Conservation (phyloP, 2,797 vertebrate species). For the Champsocephalus gunnari region DNA sequence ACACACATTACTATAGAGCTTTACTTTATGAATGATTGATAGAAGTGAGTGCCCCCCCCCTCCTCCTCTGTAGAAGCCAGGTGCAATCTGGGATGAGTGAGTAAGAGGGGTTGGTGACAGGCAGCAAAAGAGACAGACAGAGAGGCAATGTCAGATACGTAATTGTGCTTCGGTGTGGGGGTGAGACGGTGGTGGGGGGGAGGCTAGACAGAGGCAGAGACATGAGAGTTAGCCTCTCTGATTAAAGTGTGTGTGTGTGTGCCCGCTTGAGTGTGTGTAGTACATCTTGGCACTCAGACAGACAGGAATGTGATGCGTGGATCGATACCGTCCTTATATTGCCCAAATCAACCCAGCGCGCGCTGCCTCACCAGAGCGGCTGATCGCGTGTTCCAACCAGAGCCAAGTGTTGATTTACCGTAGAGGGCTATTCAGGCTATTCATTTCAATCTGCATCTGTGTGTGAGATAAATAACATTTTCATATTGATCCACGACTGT, state of each 20-base stretch:
- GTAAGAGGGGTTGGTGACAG: slow-evolving; percentile 25
- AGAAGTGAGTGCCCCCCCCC: slow-evolving; percentile 13
- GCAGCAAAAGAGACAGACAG: slow-evolving; percentile 12
- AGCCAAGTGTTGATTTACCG: slow-evolving; percentile 52
- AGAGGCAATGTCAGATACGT: slow-evolving; percentile 27
- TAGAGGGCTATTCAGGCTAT: slow-evolving; percentile 57
- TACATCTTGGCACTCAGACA: slow-evolving; percentile 45
- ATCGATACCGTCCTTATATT: slow-evolving; percentile 64
- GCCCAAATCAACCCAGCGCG: slow-evolving; percentile 40
- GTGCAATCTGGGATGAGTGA: slow-evolving; percentile 28
- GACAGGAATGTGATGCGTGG: slow-evolving; percentile 28
- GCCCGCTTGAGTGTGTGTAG: slow-evolving; percentile 1
- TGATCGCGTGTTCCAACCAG: slow-evolving; percentile 46
- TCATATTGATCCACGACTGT: slow-evolving; percentile 62
- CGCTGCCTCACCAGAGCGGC: slow-evolving; percentile 23
- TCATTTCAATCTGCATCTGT: slow-evolving; percentile 57
- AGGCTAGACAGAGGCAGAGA: slow-evolving; percentile 37
- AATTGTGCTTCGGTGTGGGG: slow-evolving; percentile 16
- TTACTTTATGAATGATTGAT: slow-evolving; percentile 69
- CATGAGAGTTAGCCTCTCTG: slow-evolving; percentile 42
- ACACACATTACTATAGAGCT: slow-evolving; percentile 49
- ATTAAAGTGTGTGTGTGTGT: slow-evolving; percentile 41
- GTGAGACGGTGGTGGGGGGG: slow-evolving; percentile 20
- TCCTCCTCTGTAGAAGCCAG: slow-evolving; percentile 29
- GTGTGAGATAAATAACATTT: slow-evolving; percentile 51